phyloP scores from a whole-genome alignment of 2,888 invertebrate genomes.

The Copidosoma aretas region DNA sequence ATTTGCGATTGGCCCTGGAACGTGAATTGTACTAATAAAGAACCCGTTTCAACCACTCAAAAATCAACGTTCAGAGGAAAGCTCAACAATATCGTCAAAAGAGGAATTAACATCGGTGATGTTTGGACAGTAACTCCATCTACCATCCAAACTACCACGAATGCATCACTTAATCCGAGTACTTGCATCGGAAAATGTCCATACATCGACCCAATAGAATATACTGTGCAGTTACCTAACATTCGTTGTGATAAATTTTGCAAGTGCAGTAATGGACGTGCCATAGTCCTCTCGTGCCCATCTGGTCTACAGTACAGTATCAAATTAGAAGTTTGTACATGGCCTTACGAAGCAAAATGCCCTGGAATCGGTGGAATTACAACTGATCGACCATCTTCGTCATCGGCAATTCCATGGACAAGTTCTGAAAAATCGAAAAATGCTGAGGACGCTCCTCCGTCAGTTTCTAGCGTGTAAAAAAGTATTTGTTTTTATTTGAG shows the following conservation, averaged over 20 bases:
- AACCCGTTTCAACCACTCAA: background rate
- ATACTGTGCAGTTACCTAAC: constrained; percentile 24
- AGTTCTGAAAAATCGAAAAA: too few relatives aligned
- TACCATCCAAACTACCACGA: too few relatives aligned
- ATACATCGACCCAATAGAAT: constrained; percentile 9
- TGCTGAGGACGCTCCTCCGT: background rate
- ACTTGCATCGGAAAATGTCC: constrained; percentile 31
- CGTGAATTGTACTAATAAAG: constrained; percentile 23
- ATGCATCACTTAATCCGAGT: constrained; percentile 13
- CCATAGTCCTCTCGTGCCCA: constrained; percentile 33
- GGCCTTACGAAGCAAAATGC: constrained; percentile 42
- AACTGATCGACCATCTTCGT: background rate
- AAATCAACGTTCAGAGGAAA: background rate
- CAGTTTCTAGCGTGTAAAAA: background rate
- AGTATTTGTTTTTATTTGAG: background rate
- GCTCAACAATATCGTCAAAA: background rate
- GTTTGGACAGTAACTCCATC: background rate
- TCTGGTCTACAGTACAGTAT: constrained; percentile 43
- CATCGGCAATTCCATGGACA: background rate
- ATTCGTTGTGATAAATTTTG: constrained; percentile 39
- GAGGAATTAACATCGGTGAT: background rate
- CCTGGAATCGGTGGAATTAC: background rate
- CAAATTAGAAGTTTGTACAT: constrained; percentile 46
- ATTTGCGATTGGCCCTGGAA: constrained; percentile 42
- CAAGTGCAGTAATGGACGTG: constrained; percentile 43